These are phyloP conservation scores for Myanophis thanlyinensis DNA, from an alignment of 2,113 vertebrate species.

Conservation along the genomic window DNA sequence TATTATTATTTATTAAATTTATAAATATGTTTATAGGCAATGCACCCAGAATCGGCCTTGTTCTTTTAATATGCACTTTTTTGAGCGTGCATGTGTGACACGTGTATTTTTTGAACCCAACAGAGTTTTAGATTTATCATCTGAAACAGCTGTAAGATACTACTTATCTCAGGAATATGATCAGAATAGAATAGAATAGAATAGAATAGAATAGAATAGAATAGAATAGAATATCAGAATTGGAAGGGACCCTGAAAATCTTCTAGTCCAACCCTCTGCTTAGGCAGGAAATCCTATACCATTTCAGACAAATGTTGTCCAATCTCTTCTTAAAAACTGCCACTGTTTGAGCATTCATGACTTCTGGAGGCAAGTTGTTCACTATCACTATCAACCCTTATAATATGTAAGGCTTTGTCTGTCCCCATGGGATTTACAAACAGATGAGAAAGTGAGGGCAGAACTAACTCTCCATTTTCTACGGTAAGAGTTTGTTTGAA, in stretches of 20 bases:
- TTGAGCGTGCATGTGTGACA: neutral
- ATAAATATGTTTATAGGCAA: no score
- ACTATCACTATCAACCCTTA: neutral
- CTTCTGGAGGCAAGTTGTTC: no score
- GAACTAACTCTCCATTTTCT: neutral
- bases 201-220: no score
- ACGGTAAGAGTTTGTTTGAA: neutral
- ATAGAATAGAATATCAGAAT: no score
- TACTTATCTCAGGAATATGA: neutral
- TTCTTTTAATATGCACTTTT: neutral
- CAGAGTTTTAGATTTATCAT: neutral
- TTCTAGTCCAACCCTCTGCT: no score
- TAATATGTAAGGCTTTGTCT: neutral
- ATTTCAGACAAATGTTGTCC: no score
- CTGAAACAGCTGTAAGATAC: neutral
- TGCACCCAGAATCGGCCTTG: neutral
- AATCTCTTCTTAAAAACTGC: no score
- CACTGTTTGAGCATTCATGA: no score
- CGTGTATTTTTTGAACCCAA: neutral
- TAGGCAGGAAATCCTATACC: no score
- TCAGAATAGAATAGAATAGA: neutral
- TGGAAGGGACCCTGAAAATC: no score
- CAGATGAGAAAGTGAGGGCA: neutral
- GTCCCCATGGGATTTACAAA: neutral
- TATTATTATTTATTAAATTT: no score